phyloP scores from a whole-genome alignment of 2,797 vertebrate genomes.

The Centropyge bicolor region DNA sequence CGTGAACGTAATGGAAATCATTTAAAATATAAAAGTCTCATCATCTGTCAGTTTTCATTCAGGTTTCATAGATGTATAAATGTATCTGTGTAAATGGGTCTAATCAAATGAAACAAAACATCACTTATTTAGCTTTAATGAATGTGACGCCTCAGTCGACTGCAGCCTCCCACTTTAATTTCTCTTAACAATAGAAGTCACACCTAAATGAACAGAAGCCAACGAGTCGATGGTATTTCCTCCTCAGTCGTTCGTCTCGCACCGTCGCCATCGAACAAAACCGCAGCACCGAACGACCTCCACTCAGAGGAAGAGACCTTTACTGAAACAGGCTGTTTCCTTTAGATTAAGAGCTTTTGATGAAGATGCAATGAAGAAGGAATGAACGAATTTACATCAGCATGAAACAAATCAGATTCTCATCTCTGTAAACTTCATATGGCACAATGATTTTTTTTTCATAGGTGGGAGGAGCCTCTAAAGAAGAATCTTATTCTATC shows the following conservation, averaged over 20 bases:
- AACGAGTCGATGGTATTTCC: background rate
- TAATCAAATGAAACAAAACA: background rate
- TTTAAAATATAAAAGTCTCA: too few species aligned
- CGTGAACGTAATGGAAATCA: background rate
- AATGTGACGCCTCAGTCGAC: background rate
- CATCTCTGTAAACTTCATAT: background rate
- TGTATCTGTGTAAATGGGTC: background rate
- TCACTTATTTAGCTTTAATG: background rate
- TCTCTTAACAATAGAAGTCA: background rate
- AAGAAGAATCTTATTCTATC: too few species aligned
- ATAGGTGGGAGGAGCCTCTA: background rate
- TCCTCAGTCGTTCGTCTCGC: background rate
- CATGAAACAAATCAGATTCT: background rate
- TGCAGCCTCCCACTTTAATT: background rate
- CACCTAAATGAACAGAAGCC: constrained; percentile 6
- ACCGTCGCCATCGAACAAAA: background rate
- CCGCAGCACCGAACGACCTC: background rate
- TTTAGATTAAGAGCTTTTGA: background rate
- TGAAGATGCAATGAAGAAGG: background rate
- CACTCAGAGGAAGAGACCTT: background rate
- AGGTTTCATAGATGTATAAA: background rate
- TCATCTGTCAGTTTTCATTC: background rate
- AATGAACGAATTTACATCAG: background rate
- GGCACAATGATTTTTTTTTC: background rate
- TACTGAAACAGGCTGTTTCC: background rate